phyloP scores from a whole-genome alignment of 2,888 invertebrate species.

The Tuberolachnus salignus region DNA sequence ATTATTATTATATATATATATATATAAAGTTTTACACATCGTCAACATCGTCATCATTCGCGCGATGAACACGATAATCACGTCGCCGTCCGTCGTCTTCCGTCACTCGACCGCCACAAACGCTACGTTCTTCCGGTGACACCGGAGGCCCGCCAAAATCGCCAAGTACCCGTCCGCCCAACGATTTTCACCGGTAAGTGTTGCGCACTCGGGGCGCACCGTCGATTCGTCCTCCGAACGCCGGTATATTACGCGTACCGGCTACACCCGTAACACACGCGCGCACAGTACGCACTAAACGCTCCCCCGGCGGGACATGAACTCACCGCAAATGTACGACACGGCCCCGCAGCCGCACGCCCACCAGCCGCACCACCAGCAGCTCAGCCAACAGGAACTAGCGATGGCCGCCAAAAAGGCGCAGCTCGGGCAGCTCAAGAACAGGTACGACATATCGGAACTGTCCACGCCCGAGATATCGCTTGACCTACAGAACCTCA shows the following conservation, averaged over 20 bases:
- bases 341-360: slow-evolving; percentile 65
- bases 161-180: neutral
- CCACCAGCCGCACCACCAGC: slow-evolving; percentile 57
- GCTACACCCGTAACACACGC: neutral
- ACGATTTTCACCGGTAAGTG: neutral
- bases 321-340: slow-evolving; percentile 88
- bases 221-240: neutral
- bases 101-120: neutral
- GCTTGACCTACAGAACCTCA: slow-evolving; percentile 87
- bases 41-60: too few relatives aligned
- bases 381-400: slow-evolving; percentile 64
- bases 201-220: slow-evolving; percentile 23
- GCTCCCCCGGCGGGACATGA: slow-evolving; percentile 66
- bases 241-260: neutral
- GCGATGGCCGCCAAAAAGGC: slow-evolving; percentile 63
- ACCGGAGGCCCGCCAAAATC: neutral
- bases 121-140: slow-evolving; percentile 32
- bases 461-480: slow-evolving; percentile 92
- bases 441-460: slow-evolving; percentile 78
- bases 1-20: neutral
- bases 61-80: slow-evolving; percentile 21
- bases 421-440: slow-evolving; percentile 70
- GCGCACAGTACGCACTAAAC: neutral
- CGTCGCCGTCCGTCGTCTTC: slow-evolving; percentile 2
- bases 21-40: neutral